A percentile compares a stretch with the other conserved stretches of the same genome.
phyloP scores from a whole-genome alignment of 2,113 vertebrate species.

The Ictalurus punctatus region DNA sequence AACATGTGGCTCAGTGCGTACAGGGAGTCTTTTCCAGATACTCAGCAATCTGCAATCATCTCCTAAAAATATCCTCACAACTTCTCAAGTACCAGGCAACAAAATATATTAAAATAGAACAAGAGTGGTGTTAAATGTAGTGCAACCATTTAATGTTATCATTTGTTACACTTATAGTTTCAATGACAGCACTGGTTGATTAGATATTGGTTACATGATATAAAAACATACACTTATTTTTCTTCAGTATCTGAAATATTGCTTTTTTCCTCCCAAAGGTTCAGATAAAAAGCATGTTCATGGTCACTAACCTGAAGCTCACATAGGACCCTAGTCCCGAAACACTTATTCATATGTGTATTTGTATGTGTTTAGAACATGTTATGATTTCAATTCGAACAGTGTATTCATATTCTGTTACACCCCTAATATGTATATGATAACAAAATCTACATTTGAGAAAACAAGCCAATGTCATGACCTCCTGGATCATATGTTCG shows the following conservation, averaged over 20 bases:
- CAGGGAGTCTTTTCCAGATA: constrained; percentile 7
- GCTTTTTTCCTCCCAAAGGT: no score
- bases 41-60: constrained; percentile 30
- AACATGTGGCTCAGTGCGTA: not conserved
- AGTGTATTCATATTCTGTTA: not conserved
- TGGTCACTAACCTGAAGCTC: not conserved
- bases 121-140: not conserved
- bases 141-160: not conserved
- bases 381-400: not conserved
- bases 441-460: not conserved
- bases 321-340: not conserved
- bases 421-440: not conserved
- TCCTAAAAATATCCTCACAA: constrained; percentile 36
- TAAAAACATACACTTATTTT: not conserved
- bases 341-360: not conserved
- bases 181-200: not conserved
- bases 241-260: not conserved
- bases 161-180: not conserved
- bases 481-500: constrained; percentile 10
- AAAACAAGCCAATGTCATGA: constrained; percentile 18
- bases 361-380: not conserved
- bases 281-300: not conserved
- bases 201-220: not conserved
- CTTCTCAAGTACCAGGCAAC: constrained; percentile 31
- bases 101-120: constrained; percentile 22